Conservation (phyloP, 2,113 vertebrate genomes). For the Amblyopsis rosae region DNA sequence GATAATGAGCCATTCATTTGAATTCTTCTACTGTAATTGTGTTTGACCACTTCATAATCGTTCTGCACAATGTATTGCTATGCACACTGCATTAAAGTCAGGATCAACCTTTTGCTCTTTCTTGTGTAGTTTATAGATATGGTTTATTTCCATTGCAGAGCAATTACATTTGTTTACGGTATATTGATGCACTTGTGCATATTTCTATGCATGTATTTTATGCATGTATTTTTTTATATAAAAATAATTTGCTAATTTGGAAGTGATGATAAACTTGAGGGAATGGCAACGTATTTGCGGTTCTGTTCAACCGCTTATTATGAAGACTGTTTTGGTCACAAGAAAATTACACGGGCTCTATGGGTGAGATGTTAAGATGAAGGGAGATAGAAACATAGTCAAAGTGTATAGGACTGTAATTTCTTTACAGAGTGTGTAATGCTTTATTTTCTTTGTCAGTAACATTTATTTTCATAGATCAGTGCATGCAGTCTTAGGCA, state of each 20-base stretch:
- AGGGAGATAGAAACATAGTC: not conserved
- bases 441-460: not conserved
- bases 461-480: no score
- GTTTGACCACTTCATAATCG: no score
- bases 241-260: not conserved
- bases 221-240: not conserved
- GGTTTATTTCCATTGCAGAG: not conserved
- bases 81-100: no score
- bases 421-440: not conserved
- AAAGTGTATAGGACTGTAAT: not conserved
- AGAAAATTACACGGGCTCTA: not conserved
- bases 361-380: not conserved
- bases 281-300: slow-evolving; percentile 4
- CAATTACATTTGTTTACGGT: not conserved
- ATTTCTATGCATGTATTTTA: not conserved
- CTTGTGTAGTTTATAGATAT: not conserved
- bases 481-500: no score
- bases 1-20: no score
- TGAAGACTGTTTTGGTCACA: slow-evolving; percentile 8
- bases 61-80: no score
- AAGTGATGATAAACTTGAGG: not conserved
- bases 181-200: not conserved
- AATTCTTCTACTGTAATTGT: no score
- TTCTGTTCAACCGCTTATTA: not conserved
- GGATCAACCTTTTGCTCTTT: no score